phyloP scores from a whole-genome alignment of 2,797 vertebrate species.

The Enteromius thamalakanensis region DNA sequence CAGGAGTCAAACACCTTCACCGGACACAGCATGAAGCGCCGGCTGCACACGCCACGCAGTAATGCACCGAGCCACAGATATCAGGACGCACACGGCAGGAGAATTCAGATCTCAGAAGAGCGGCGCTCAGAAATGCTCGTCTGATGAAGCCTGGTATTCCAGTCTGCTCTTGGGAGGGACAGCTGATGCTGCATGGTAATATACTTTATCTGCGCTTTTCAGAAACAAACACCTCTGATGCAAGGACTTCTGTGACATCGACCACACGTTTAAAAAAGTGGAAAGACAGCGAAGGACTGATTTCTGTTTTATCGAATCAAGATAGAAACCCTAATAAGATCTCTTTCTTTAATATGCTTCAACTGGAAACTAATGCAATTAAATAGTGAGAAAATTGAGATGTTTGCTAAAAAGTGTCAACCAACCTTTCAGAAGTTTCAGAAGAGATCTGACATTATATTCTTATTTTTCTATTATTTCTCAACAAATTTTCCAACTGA shows the following conservation, averaged over 20 bases:
- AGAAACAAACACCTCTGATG: conserved; percentile 1
- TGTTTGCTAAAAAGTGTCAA: too few species aligned
- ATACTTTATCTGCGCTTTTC: neutral
- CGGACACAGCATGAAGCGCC: neutral
- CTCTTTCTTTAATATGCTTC: neutral
- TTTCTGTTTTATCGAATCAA: conserved; percentile 6
- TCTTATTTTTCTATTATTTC: neutral
- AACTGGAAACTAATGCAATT: neutral
- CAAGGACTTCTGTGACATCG: neutral
- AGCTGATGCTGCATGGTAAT: neutral
- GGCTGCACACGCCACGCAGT: neutral
- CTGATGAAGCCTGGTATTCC: conserved; percentile 10
- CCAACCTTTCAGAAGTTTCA: neutral
- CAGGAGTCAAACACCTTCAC: conserved; percentile 18
- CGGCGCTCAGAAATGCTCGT: neutral
- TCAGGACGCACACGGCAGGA: neutral
- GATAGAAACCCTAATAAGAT: neutral
- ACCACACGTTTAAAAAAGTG: neutral
- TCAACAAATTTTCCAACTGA: neutral
- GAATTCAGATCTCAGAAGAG: conserved; percentile 11
- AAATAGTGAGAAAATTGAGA: neutral
- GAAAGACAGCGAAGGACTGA: neutral
- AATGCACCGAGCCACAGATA: neutral
- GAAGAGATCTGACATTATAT: neutral
- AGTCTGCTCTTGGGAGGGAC: conserved; percentile 7